Evolutionary conservation across 2,113 vertebrate species (phyloP), one percentile per base, ranked within the genome.

Genomic region (Arizona elegans): DNA sequence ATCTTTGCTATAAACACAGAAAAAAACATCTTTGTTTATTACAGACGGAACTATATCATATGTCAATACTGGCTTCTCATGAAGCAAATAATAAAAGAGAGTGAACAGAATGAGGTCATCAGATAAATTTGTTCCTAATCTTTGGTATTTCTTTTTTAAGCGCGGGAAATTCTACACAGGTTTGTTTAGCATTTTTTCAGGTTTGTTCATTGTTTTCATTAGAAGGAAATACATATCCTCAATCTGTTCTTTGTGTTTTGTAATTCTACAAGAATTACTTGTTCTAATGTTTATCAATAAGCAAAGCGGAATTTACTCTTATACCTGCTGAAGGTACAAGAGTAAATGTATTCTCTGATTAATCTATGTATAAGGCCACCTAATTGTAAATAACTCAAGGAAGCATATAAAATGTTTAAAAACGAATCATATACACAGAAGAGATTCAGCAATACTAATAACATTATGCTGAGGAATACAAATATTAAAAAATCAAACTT

Each of bases 101-200:
- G 91, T 90, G 92, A 97, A 96, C 94, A 96, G 95, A 95, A 96
- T 92, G 93, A 96, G 92, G 95, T 92, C 93, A 95, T 90, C 86
- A 75, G 81, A 96, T 92, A 96, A 95, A 96, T 92, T 93, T 5
- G 56, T 87, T 92, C 81, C 91, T 95, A 90, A 93, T n/a, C 1
- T 87, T 92, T 94, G 90, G 29, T 21, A 11, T 92, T 92, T 54
- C 1, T 90, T 94, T 93, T 93, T 94, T 75, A 53, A 0, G 90
- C 86, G 86, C 55, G 95, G 93, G 65, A 96, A 8, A 1, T 90
- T 13, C 89, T 86, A 94, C 90, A 91, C 6, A 12, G 3, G 43
- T 33, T 93, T 12, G 15, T 7, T 91, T 90, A 21, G 59, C 38
- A 3, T 85, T 43, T 81, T 89, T 1, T 33, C 11, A 0, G 90